Percentiles rank a stretch among this genome's conserved stretches.
phyloP scores from a whole-genome alignment of 2,888 invertebrate genomes.

The Norana najaformis region DNA sequence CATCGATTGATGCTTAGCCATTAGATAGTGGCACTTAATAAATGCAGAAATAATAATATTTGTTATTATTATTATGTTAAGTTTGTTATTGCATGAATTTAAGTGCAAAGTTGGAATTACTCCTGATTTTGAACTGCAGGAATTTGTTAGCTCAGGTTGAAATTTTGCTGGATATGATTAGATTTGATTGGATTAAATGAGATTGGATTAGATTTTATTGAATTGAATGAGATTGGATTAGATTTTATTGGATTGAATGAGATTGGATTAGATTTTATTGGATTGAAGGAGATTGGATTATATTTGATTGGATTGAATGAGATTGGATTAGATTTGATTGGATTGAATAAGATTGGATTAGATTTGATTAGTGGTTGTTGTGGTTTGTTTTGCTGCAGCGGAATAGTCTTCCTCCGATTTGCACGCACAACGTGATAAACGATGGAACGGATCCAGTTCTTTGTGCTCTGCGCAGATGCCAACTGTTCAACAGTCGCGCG shows the following conservation, averaged over 20 bases:
- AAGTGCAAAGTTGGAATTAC: neutral
- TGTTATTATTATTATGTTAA: neutral
- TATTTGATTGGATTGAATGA: neutral
- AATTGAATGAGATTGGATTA: neutral
- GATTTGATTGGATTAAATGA: no score
- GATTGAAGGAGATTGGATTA: neutral
- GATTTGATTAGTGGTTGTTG: neutral
- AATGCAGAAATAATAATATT: no score
- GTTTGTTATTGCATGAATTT: neutral
- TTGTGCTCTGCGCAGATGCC: constrained; percentile 81
- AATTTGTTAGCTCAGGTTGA: neutral
- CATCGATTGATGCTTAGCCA: no score
- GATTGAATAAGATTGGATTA: neutral
- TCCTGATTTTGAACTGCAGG: neutral
- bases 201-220: neutral
- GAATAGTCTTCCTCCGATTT: constrained; percentile 85
- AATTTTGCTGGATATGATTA: neutral
- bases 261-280: neutral
- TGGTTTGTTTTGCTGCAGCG: constrained; percentile 73
- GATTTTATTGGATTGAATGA: neutral
- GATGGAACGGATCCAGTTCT: constrained; percentile 88
- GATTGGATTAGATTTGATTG: neutral
- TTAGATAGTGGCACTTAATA: no score
- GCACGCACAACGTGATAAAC: constrained; percentile 93
- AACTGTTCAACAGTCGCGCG: constrained; percentile 86